Conservation (phyloP, 2,888 invertebrate genomes). For the Drosophila demipolita region DNA sequence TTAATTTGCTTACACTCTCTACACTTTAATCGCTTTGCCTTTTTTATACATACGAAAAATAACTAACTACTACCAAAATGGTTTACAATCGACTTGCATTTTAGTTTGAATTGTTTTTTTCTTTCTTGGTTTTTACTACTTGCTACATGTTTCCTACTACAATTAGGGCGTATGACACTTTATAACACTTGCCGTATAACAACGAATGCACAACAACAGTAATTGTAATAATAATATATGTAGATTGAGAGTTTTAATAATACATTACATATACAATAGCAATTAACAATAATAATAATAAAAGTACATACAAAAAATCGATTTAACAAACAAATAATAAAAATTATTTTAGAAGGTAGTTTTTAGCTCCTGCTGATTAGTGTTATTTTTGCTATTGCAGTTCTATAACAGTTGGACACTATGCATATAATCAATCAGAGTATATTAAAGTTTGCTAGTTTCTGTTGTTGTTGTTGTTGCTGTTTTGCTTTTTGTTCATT, state of each 20-base stretch:
- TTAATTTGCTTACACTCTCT: conserved; percentile 27
- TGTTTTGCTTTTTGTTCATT: conserved; percentile 19
- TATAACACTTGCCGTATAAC: conserved; percentile 66
- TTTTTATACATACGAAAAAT: conserved; percentile 43
- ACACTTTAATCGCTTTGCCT: conserved; percentile 25
- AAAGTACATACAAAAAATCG: conserved; percentile 44
- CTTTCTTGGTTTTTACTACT: conserved; percentile 29
- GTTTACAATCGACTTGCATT: conserved; percentile 37
- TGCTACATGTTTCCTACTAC: conserved; percentile 55
- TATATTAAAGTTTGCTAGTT: conserved; percentile 43
- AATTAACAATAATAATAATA: conserved; percentile 47
- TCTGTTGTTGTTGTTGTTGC: conserved; percentile 17
- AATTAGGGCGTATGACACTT: conserved; percentile 70
- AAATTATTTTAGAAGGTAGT: conserved; percentile 45
- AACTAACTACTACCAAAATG: conserved; percentile 51
- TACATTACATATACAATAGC: conserved; percentile 54
- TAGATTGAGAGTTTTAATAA: conserved; percentile 45
- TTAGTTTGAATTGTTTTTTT: conserved; percentile 14
- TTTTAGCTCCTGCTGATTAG: conserved; percentile 7
- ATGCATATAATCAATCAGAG: conserved; percentile 49
- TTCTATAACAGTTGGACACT: conserved; percentile 66
- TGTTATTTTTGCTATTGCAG: conserved; percentile 28
- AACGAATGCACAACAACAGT: conserved; percentile 67
- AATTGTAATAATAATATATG: conserved; percentile 43
- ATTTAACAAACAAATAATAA: conserved; percentile 74